A percentile compares a stretch with the other conserved stretches of the same genome.
These are phyloP conservation scores for Drosophila mauritiana DNA, from an alignment of 1,140 invertebrate species.

Conservation along the genomic window DNA sequence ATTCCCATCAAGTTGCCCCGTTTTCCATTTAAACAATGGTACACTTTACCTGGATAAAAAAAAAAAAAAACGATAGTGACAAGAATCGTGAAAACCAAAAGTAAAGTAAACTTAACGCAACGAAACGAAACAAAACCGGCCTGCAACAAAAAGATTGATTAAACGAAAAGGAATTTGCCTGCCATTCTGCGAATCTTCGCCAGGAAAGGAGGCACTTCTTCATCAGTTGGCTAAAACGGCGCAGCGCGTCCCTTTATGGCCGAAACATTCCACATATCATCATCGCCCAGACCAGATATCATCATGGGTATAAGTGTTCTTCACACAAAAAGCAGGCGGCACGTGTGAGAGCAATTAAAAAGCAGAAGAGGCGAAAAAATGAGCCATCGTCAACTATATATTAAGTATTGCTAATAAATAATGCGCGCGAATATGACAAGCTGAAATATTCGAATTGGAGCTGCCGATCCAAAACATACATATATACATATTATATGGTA, in stretches of 20 bases:
- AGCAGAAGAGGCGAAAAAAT: constrained; percentile 8
- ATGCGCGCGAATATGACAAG: constrained; percentile 65
- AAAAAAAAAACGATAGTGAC: constrained; percentile 1
- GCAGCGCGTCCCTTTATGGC: constrained; percentile 68
- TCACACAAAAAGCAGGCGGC: constrained; percentile 38
- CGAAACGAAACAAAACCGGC: background rate
- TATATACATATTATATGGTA: constrained; percentile 12
- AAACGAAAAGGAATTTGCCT: background rate
- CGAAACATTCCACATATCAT: constrained; percentile 67
- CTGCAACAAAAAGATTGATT: background rate
- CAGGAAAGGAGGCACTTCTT: background rate
- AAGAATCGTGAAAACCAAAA: background rate
- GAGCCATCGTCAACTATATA: constrained; percentile 56
- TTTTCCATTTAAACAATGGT: background rate
- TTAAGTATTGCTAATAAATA: constrained; percentile 81
- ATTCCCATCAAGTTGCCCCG: no score
- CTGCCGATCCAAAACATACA: constrained; percentile 3
- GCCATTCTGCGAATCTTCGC: background rate
- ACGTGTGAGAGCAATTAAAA: constrained; percentile 79
- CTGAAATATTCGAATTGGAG: constrained; percentile 37
- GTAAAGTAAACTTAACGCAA: no score
- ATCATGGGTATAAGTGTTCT: constrained; percentile 24
- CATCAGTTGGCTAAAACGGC: constrained; percentile 7
- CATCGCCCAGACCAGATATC: background rate
- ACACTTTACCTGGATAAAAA: no score